Conservation (phyloP, 2,797 vertebrate genomes). For the Takifugu rubripes region DNA sequence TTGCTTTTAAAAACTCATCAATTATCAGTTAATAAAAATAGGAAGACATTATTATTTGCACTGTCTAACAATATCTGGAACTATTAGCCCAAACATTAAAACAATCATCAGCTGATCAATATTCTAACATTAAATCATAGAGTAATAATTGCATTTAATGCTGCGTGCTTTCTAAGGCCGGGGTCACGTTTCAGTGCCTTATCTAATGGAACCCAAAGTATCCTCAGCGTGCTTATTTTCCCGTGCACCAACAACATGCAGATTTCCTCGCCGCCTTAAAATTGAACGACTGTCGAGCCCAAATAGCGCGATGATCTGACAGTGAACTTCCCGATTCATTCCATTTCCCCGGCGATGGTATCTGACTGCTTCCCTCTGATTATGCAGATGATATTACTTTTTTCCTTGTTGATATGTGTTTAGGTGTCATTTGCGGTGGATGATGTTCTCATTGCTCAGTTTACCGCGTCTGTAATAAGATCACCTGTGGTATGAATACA, state of each 20-base stretch:
- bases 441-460: slow-evolving; percentile 73
- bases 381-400: slow-evolving; percentile 70
- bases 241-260: slow-evolving; percentile 44
- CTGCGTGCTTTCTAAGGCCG: slow-evolving; percentile 7
- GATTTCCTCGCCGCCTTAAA: slow-evolving; percentile 45
- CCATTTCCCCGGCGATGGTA: slow-evolving; percentile 50
- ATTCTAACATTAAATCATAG: not conserved
- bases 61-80: too few relatives aligned
- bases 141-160: not conserved
- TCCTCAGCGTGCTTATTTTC: slow-evolving; percentile 25
- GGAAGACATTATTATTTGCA: too few relatives aligned
- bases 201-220: slow-evolving; percentile 43
- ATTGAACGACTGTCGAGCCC: slow-evolving; percentile 48
- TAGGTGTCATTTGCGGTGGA: slow-evolving; percentile 66
- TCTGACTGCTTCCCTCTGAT: slow-evolving; percentile 56
- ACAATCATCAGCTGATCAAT: too few relatives aligned
- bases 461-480: slow-evolving; percentile 73
- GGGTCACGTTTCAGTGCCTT: slow-evolving; percentile 18
- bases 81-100: too few relatives aligned
- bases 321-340: slow-evolving; percentile 63
- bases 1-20: too few relatives aligned
- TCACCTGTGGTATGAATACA: slow-evolving; percentile 77
- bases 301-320: slow-evolving; percentile 50
- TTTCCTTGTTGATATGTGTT: slow-evolving; percentile 62
- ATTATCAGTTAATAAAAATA: too few relatives aligned